These are phyloP conservation scores for Lacerta bilineata DNA, from an alignment of 2,797 vertebrate genomes.

Conservation along the genomic window DNA sequence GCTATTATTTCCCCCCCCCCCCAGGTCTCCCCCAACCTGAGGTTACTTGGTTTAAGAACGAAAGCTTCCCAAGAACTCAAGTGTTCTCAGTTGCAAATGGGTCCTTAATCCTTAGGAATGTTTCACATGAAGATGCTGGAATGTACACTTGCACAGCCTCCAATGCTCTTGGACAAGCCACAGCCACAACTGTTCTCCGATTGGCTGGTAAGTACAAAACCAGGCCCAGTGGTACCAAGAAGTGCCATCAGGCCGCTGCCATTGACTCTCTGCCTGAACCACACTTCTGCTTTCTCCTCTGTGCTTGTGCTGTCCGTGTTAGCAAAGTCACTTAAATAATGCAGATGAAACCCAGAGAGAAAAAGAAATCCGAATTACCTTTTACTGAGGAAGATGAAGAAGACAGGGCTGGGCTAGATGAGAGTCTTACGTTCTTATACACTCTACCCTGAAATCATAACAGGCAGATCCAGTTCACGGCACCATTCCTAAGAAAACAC, in stretches of 20 bases:
- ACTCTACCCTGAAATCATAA: too few species aligned
- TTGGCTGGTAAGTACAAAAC: conserved; percentile 80
- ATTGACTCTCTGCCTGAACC: neutral
- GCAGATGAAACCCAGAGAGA: too few species aligned
- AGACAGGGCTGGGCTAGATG: too few species aligned
- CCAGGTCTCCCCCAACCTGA: conserved; percentile 86
- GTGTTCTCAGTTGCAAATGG: conserved; percentile 79
- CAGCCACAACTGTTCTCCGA: conserved; percentile 78
- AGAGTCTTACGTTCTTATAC: too few species aligned
- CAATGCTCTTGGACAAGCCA: conserved; percentile 84
- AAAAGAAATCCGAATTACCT: too few species aligned
- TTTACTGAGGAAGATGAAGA: too few species aligned
- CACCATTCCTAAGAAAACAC: neutral
- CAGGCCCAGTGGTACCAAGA: neutral
- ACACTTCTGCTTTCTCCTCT: neutral
- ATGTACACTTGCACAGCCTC: conserved; percentile 86
- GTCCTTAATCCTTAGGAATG: conserved; percentile 85
- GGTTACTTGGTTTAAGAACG: conserved; percentile 85
- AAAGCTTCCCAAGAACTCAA: conserved; percentile 62
- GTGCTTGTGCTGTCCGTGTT: neutral
- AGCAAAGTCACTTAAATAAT: too few species aligned
- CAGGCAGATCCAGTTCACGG: too few species aligned
- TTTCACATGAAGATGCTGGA: conserved; percentile 82
- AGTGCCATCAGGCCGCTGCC: neutral
- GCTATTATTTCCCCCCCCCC: neutral